Conservation (phyloP, 2,888 invertebrate species). For the Caenorhabditis sp. region DNA sequence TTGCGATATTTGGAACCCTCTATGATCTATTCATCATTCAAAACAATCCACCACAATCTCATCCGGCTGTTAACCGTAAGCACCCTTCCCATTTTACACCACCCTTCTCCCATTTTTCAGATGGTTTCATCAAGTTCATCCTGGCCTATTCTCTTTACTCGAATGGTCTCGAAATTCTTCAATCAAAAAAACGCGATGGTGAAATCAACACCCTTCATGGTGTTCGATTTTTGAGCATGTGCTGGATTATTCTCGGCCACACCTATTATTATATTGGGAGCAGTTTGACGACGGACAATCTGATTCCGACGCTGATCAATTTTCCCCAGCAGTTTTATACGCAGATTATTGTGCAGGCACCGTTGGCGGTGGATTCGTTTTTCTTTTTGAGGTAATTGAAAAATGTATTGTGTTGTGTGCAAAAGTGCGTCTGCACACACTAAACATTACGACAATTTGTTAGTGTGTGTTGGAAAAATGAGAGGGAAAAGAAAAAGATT, state of each 20-base stretch:
- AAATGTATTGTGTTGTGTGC: too few species aligned
- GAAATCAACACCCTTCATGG: constrained; percentile 52
- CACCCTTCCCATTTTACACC: too few species aligned
- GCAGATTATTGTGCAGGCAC: constrained; percentile 72
- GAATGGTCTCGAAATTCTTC: constrained; percentile 73
- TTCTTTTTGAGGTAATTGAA: constrained; percentile 73
- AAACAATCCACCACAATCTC: constrained; percentile 18
- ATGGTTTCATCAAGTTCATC: constrained; percentile 51
- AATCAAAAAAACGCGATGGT: constrained; percentile 63
- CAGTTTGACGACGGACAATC: constrained; percentile 67
- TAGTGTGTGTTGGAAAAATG: too few species aligned
- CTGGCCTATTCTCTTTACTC: constrained; percentile 75
- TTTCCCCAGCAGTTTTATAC: constrained; percentile 72
- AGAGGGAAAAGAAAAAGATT: too few species aligned
- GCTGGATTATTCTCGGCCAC: constrained; percentile 76
- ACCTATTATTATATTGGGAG: constrained; percentile 72
- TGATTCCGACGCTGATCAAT: constrained; percentile 65
- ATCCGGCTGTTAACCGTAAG: constrained; percentile 21
- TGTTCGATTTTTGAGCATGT: constrained; percentile 75
- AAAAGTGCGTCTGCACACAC: too few species aligned
- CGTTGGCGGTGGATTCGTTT: constrained; percentile 73
- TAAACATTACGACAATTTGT: too few species aligned
- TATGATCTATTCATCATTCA: constrained; percentile 67
- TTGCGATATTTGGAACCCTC: constrained; percentile 64
- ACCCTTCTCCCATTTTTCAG: too few species aligned